Evolutionary conservation across 35 echinoderm and acorn worm genomes (phyloP).

Genomic region (Eucidaris tribuloides): DNA sequence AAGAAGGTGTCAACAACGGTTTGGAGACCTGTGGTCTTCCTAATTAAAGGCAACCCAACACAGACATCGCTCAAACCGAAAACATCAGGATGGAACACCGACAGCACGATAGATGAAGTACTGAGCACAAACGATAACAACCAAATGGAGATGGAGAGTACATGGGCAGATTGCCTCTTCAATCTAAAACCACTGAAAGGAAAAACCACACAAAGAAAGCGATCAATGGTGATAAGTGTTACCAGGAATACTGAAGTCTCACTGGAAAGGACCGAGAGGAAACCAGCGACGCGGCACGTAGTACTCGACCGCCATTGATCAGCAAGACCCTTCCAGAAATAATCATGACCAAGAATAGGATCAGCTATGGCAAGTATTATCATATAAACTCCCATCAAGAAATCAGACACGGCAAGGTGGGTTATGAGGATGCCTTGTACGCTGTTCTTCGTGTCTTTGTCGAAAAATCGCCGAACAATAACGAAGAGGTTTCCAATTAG

Average conservation of each 20-base stretch:
- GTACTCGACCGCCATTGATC: slow-evolving; percentile 26
- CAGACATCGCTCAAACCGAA: slow-evolving; percentile 65
- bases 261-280: slow-evolving; percentile 32
- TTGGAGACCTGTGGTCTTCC: slow-evolving; percentile 29
- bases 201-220: slow-evolving; percentile 43
- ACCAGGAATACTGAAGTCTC: slow-evolving; percentile 61
- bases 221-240: slow-evolving; percentile 60
- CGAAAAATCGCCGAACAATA: slow-evolving; percentile 33
- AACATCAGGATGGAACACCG: not conserved
- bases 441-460: not conserved
- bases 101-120: slow-evolving; percentile 26
- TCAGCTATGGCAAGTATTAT: slow-evolving; percentile 37
- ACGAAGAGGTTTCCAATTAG: slow-evolving; percentile 50
- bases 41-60: slow-evolving; percentile 49
- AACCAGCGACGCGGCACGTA: slow-evolving; percentile 41
- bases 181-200: slow-evolving; percentile 40
- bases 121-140: slow-evolving; percentile 7
- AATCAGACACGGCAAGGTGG: slow-evolving; percentile 55
- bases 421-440: slow-evolving; percentile 48
- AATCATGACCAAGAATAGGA: slow-evolving; percentile 29
- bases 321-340: slow-evolving; percentile 35
- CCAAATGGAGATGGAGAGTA: slow-evolving; percentile 20
- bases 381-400: slow-evolving; percentile 64
- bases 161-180: not conserved
- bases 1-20: not conserved